Evolutionary conservation across 2,113 vertebrate species (phyloP).

Genomic region (Megaceryle maxima): DNA sequence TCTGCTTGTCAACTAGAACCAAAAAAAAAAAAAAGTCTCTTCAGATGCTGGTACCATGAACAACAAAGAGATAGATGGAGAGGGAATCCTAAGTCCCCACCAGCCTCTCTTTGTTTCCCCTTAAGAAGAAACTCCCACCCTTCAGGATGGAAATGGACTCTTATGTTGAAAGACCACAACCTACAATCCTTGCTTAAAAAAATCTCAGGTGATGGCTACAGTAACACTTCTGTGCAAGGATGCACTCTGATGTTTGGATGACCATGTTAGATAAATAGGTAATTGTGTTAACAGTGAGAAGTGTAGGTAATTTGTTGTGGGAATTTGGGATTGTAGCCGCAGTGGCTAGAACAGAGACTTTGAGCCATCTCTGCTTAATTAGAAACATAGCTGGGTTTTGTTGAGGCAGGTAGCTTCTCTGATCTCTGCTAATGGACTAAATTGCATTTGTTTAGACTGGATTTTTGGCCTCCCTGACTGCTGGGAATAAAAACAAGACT

Average conservation of each 20-base stretch:
- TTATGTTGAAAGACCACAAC: not conserved
- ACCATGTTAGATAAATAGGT: not conserved
- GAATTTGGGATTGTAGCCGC: slow-evolving; percentile 4
- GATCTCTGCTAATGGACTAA: slow-evolving; percentile 13
- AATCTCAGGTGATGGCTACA: not conserved
- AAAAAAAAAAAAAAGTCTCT: not conserved
- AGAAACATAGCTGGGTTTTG: slow-evolving; percentile 25
- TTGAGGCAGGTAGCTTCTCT: slow-evolving; percentile 36
- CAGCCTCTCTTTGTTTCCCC: not conserved
- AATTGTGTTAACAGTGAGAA: slow-evolving; percentile 11
- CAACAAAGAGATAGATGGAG: not conserved
- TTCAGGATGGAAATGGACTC: not conserved
- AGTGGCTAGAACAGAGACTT: not conserved
- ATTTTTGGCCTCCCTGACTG: not conserved
- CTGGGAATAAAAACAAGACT: not conserved
- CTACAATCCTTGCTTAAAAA: not conserved
- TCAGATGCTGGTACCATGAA: not conserved
- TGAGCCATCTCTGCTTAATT: slow-evolving; percentile 9
- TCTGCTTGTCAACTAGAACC: not conserved
- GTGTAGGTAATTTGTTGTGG: slow-evolving; percentile 50
- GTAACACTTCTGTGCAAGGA: not conserved
- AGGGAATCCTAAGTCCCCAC: not conserved
- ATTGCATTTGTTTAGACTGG: not conserved
- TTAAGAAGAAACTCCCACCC: not conserved
- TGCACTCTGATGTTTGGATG: not conserved